Evolutionary conservation across 2,797 vertebrate species (phyloP), one percentile per base, ranked within the genome.

Genomic region (Rhincodon typus): DNA sequence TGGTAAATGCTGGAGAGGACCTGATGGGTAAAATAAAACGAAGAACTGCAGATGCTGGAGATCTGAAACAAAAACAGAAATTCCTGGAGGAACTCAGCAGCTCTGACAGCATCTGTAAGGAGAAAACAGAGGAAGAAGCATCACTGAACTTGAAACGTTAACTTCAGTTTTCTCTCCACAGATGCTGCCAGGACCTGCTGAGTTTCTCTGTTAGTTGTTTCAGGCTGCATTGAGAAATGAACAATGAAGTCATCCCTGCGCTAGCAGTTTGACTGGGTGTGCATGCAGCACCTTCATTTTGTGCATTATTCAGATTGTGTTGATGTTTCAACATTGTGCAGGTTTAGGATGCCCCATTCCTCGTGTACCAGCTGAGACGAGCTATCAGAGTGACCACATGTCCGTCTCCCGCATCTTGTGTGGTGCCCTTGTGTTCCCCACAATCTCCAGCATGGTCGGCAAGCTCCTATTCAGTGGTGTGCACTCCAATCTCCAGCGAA

Each of bases 341-440:
- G 98, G 97, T 0, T 62, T 96, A 27, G 96, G 96, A 0, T 96
- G 96, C 15, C 96, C 97, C 10, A 96, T 97, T 62, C 97, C 97
- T 0, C 97, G 97, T 0, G 62, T 97, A 2, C 97, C 97, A 0
- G 96, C 66, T 0, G 98, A 98, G 42, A 0, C 97, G 0, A 95
- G 96, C 10, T 96, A 96, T 0, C 93, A 96, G 62, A 97, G 97
- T 42, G 97, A 98, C 23, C 97, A 97, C 95, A 96, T 97, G 67
- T 98, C 97, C 0, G 97, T 98, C 95, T 98, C 98, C 7, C 97
- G 98, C 91, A 98, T 97, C 30, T 97, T 98, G 72, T 98, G 98
- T 17, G 98, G 98, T 0, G 98, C 98, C 0, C 97, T 98, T 30
- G 93, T 98, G 96, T 98, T 98, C 94, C 98, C 98, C 53, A 97